phyloP scores from a whole-genome alignment of 2,797 vertebrate species.

The Aulostomus chinensis region DNA sequence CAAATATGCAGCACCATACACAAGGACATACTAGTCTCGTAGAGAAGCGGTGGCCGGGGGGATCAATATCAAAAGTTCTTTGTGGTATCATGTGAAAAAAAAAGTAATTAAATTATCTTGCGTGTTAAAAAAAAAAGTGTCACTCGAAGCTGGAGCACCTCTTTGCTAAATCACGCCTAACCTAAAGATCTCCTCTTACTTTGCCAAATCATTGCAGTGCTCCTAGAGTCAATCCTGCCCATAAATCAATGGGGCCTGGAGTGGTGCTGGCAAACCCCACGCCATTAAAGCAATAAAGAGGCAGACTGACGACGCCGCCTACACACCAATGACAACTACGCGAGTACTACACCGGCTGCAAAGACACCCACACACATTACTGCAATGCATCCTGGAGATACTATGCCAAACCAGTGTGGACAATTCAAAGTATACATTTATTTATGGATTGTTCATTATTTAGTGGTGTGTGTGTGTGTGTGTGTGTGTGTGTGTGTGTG shows the following conservation, averaged over 20 bases:
- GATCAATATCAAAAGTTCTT: no score
- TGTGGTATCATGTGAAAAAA: no score
- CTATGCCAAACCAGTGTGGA: slow-evolving; percentile 18
- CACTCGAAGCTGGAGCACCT: no score
- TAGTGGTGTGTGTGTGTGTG: no score
- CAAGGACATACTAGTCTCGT: no score
- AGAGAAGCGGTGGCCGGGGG: no score
- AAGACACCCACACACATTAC: slow-evolving; percentile 29
- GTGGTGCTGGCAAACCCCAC: slow-evolving; percentile 59
- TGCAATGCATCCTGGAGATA: slow-evolving; percentile 37
- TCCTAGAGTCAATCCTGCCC: slow-evolving; percentile 55
- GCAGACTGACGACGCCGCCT: slow-evolving; percentile 54
- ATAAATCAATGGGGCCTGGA: slow-evolving; percentile 64
- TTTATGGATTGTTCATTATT: no score
- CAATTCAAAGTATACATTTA: slow-evolving; percentile 29
- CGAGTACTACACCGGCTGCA: slow-evolving; percentile 26
- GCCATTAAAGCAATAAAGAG: slow-evolving; percentile 70
- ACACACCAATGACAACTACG: slow-evolving; percentile 57
- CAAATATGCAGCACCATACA: no score
- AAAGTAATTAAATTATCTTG: no score
- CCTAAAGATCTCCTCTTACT: slow-evolving; percentile 56
- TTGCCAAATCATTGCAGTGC: slow-evolving; percentile 59
- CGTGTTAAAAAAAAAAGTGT: no score
- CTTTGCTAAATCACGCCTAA: slow-evolving; percentile 35
- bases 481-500: no score